Percentiles rank a stretch among this genome's conserved stretches.
These are phyloP conservation scores for Petrolisthes cinctipes DNA, from an alignment of 2,888 invertebrate genomes.

Conservation along the genomic window DNA sequence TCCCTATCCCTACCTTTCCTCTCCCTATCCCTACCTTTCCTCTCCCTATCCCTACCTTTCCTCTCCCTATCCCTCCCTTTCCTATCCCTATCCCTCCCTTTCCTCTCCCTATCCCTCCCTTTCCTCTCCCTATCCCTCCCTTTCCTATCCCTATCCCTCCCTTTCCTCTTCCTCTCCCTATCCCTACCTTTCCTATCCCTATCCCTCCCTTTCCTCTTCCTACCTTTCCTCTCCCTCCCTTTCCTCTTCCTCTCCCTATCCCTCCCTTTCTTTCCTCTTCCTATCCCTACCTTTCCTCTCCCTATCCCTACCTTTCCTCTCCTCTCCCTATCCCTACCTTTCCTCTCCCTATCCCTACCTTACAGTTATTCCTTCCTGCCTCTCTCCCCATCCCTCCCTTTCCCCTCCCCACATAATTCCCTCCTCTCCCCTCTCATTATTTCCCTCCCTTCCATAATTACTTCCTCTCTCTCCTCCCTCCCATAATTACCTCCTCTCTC, in stretches of 20 bases:
- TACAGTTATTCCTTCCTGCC: no score
- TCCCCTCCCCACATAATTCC: no score
- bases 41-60: neutral
- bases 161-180: no score
- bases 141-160: neutral
- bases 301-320: no score
- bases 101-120: neutral
- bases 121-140: neutral
- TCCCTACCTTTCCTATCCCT: no score
- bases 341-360: no score
- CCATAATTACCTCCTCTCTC: neutral
- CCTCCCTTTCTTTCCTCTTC: no score
- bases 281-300: no score
- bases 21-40: neutral
- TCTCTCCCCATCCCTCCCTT: no score
- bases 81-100: neutral
- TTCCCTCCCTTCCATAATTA: neutral
- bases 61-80: neutral
- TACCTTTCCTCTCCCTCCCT: neutral
- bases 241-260: no score
- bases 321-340: neutral
- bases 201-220: no score
- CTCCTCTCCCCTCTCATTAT: neutral
- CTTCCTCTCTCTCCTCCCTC: neutral
- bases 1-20: neutral